Conservation (phyloP, 2,797 vertebrate species). For the Bothrops alternatus region DNA sequence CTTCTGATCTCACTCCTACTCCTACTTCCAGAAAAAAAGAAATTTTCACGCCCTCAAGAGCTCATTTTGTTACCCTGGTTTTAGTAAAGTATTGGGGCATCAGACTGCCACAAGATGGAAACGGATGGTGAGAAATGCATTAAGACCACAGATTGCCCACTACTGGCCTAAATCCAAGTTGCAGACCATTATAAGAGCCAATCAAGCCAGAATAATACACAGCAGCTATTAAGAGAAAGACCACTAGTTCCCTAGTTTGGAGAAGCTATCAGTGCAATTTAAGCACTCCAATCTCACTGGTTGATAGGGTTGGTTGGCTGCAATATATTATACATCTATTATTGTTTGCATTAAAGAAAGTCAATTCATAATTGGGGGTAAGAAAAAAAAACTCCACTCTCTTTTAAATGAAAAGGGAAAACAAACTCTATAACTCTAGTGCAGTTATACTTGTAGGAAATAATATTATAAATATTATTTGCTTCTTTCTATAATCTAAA, state of each 20-base stretch:
- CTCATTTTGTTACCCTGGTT: not conserved
- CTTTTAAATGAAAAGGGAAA: not conserved
- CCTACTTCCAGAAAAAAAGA: not conserved
- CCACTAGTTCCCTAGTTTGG: not conserved
- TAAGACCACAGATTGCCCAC: not conserved
- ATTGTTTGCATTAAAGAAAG: not conserved
- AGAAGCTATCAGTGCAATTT: not conserved
- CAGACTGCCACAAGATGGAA: not conserved
- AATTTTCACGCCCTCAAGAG: not conserved
- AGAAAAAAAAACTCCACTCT: not conserved
- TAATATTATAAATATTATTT: not conserved
- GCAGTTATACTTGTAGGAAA: not conserved
- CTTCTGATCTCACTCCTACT: not conserved
- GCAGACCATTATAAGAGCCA: not conserved
- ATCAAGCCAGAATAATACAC: not conserved
- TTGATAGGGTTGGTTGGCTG: not conserved
- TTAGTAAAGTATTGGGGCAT: not conserved
- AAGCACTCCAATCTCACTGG: not conserved
- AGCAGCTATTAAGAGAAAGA: not conserved
- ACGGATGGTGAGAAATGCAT: not conserved
- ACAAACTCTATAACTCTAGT: not conserved
- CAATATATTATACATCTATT: slow-evolving; percentile 23
- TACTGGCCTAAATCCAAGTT: not conserved
- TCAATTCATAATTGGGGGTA: not conserved
- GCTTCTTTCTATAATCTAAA: not conserved